A percentile compares a stretch with the other conserved stretches of the same genome.
Evolutionary conservation across 2,797 vertebrate genomes (phyloP).

Genomic region (Pipistrellus pipistrellus): DNA sequence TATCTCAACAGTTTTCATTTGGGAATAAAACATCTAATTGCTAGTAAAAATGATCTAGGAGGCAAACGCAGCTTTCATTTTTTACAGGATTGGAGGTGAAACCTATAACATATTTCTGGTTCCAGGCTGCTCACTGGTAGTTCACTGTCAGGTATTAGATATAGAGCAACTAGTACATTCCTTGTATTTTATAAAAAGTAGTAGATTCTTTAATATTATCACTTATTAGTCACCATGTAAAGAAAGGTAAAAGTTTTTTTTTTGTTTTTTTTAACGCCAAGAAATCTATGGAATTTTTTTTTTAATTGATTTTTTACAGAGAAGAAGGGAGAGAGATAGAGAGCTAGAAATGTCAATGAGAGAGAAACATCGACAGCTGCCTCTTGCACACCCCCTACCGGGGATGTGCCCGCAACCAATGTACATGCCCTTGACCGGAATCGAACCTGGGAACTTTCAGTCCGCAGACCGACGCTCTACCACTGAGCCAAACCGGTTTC

Average conservation of each 20-base stretch:
- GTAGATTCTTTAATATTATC: background rate
- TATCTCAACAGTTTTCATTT: background rate
- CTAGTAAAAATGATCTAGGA: background rate
- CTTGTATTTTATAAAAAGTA: conserved; percentile 19
- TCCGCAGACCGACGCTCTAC: too few species aligned
- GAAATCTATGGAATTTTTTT: too few species aligned
- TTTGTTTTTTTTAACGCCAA: background rate
- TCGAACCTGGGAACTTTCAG: too few species aligned
- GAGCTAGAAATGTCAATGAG: too few species aligned
- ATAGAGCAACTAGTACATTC: background rate
- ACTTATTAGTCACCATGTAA: conserved; percentile 23
- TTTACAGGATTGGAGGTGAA: background rate
- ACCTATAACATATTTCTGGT: background rate
- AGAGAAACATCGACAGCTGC: too few species aligned
- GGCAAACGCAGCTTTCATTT: background rate
- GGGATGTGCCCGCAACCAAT: too few species aligned
- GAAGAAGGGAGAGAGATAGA: too few species aligned
- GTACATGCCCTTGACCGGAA: too few species aligned
- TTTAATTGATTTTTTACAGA: too few species aligned
- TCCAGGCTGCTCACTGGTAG: background rate
- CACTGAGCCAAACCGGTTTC: too few species aligned
- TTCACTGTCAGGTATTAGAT: background rate
- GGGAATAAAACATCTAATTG: background rate
- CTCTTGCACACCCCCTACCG: too few species aligned
- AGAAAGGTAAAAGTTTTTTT: background rate